These are phyloP conservation scores for Drosophila phalerata DNA, from an alignment of 2,888 invertebrate genomes.

Conservation along the genomic window DNA sequence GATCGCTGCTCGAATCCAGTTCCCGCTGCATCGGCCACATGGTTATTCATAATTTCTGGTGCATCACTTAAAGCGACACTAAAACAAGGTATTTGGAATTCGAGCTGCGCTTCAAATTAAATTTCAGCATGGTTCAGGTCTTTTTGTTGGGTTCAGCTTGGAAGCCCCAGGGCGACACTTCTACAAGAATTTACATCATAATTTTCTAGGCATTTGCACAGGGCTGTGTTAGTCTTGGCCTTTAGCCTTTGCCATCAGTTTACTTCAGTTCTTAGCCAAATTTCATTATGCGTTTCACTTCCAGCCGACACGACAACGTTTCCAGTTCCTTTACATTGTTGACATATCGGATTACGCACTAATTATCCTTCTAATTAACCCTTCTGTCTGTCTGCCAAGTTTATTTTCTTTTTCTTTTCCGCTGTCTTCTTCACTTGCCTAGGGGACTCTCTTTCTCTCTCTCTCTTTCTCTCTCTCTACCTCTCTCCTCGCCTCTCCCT, in stretches of 20 bases:
- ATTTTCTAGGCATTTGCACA: conserved; percentile 67
- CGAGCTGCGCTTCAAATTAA: conserved; percentile 28
- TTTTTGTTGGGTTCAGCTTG: neutral
- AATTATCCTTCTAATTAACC: conserved; percentile 85
- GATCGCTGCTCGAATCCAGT: conserved; percentile 10
- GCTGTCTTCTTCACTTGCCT: conserved; percentile 36
- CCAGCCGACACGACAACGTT: conserved; percentile 9
- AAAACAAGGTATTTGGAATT: conserved; percentile 38
- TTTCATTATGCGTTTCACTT: conserved; percentile 54
- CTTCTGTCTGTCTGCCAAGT: conserved; percentile 62
- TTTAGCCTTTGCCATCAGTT: neutral
- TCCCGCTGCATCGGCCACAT: conserved; percentile 23
- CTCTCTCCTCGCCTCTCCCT: neutral
- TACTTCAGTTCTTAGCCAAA: conserved; percentile 44
- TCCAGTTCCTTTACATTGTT: conserved; percentile 54
- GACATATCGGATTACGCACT: conserved; percentile 84
- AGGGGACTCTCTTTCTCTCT: conserved; percentile 32
- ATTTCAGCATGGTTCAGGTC: neutral
- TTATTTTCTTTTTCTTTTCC: conserved; percentile 49
- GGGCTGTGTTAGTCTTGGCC: conserved; percentile 2
- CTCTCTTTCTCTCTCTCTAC: no score
- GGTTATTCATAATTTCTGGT: conserved; percentile 67
- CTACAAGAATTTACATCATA: conserved; percentile 63
- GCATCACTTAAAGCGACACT: conserved; percentile 51
- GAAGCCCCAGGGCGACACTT: conserved; percentile 25